A percentile compares a stretch with the other conserved stretches of the same genome.
phyloP scores from a whole-genome alignment of 2,888 invertebrate genomes.

The Calliphora vomitoria region DNA sequence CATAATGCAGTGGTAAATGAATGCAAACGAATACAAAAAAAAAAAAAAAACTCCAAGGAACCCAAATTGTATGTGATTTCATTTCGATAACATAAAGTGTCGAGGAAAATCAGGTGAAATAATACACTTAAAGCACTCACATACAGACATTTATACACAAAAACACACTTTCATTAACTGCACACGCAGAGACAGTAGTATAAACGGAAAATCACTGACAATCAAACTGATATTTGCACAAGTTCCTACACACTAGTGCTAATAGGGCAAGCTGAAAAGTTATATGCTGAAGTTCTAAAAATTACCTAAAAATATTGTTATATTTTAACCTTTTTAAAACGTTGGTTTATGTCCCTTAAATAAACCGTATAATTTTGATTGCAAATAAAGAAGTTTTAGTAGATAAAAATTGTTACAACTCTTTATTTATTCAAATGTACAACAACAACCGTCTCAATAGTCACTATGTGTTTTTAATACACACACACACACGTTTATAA shows the following conservation, averaged over 20 bases:
- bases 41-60: conserved; percentile 19
- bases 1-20: conserved; percentile 59
- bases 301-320: no score
- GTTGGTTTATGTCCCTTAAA: no score
- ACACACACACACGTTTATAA: no score
- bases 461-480: no score
- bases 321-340: no score
- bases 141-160: neutral
- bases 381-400: no score
- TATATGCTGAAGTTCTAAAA: neutral
- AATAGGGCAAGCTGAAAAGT: neutral
- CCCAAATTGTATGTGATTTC: conserved; percentile 66
- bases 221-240: conserved; percentile 6
- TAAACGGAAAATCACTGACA: neutral
- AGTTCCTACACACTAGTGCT: neutral
- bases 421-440: no score
- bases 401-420: no score
- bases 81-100: conserved; percentile 68
- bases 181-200: neutral
- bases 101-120: conserved; percentile 60
- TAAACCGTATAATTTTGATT: no score
- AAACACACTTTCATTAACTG: conserved; percentile 34
- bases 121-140: conserved; percentile 46
- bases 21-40: conserved; percentile 24
- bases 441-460: no score